Evolutionary conservation across 2,113 vertebrate species (phyloP), one percentile per base, ranked within the genome.

Genomic region (Charadrius vociferus): DNA sequence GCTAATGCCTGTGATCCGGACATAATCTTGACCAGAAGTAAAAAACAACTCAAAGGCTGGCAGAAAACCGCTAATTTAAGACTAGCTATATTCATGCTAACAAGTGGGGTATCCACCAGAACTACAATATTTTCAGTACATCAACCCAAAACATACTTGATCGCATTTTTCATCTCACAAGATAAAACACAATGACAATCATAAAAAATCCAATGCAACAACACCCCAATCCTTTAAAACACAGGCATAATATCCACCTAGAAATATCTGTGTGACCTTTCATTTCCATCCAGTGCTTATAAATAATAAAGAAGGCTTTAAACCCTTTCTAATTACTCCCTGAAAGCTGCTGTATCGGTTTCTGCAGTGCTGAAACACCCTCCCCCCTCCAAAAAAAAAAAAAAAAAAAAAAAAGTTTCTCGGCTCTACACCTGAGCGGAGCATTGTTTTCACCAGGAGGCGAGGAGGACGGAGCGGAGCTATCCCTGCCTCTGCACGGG

Each of bases 371-470:
- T 22, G 55, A 62, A 87, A 67, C 16, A n/a, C 22, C 36, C 36
- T 30, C 37, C 66, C 22, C 23, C 22, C 7, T 3, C 16, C 12
- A 24, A 50, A 50, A 50, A 70, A 80, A 9, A 58, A 24, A 22
- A 70, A 80, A 9, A 58, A 30, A 52, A 55, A 24, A 27, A 53
- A 56, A 88, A 98, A 98, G 97, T 98, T 98, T 98, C 82, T 77
- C 84, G 53, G 96, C 92, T 93, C 85, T 47, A 5, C 73, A 93
- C 82, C 87, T 93, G 83, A 86, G 88, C 96, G 61, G 70, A 81
- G 41, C 87, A 30, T 67, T 53, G 82, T 95, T 85, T 95, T 73
- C 75, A 10, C 4, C 55, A 17, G 55, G 26, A 86, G 93, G 63
- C 41, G 84, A 50, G 71, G 81, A 50, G 93, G 65, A 58, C n/a